A percentile compares a stretch with the other conserved stretches of the same genome.
Conservation (phyloP, 2,888 invertebrate genomes). For the Cacoxenus indagator region DNA sequence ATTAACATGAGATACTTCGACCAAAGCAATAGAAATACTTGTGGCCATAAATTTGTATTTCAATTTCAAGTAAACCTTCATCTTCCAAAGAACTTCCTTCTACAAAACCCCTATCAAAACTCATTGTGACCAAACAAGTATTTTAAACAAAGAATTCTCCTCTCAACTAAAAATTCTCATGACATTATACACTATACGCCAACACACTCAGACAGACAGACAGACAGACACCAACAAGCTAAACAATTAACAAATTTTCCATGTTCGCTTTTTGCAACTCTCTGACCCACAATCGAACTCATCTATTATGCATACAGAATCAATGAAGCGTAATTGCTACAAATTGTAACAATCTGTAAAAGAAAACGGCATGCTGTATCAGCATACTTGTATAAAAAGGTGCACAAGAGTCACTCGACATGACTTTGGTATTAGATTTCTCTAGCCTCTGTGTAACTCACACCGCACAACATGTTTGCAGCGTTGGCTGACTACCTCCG, state of each 20-base stretch:
- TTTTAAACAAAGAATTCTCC: neutral
- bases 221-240: neutral
- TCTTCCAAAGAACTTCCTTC: no score
- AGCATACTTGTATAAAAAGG: neutral
- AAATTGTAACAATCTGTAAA: constrained; percentile 24
- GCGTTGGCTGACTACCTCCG: no score
- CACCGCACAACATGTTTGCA: neutral
- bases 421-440: constrained; percentile 4
- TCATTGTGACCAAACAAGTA: no score
- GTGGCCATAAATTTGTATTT: no score
- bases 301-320: constrained; percentile 21
- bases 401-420: constrained; percentile 1
- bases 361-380: neutral
- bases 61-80: no score
- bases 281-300: constrained; percentile 10
- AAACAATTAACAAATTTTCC: neutral
- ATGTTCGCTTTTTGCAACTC: neutral
- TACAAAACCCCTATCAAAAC: no score
- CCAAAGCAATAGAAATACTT: no score
- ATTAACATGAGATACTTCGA: no score
- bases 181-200: neutral
- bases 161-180: neutral
- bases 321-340: constrained; percentile 25
- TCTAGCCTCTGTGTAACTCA: neutral
- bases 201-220: neutral